phyloP scores from a whole-genome alignment of 2,797 vertebrate genomes.

The Champsocephalus gunnari region DNA sequence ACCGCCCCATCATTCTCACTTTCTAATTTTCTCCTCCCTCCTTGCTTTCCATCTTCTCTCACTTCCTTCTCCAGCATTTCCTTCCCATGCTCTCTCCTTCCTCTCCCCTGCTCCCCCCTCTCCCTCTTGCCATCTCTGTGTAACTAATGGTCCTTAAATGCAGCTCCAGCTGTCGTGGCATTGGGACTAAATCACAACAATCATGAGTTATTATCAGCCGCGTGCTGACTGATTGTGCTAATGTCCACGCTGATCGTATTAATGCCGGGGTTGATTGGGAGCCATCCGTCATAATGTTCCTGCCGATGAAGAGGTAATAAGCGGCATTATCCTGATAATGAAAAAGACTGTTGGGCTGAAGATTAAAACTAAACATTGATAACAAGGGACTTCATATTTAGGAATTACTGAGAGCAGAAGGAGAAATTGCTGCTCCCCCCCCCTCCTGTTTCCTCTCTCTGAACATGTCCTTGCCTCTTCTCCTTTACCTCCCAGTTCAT shows the following conservation, averaged over 20 bases:
- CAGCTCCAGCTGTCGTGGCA: constrained; percentile 71
- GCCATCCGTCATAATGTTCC: constrained; percentile 77
- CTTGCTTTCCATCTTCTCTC: not conserved
- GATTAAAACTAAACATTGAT: constrained; percentile 76
- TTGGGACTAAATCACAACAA: constrained; percentile 78
- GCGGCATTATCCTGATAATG: constrained; percentile 70
- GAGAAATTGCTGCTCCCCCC: constrained; percentile 23
- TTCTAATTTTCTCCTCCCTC: constrained; percentile 7
- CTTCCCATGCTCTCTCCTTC: constrained; percentile 10
- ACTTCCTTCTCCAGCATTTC: constrained; percentile 13
- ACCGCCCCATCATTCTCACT: constrained; percentile 1
- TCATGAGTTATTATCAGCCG: constrained; percentile 75
- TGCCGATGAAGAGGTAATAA: constrained; percentile 75
- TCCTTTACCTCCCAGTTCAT: constrained; percentile 59
- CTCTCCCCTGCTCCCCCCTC: not conserved
- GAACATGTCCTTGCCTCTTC: constrained; percentile 57
- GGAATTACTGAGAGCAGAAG: constrained; percentile 57
- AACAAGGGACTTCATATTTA: constrained; percentile 68
- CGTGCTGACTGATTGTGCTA: constrained; percentile 74
- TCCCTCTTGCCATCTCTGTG: constrained; percentile 34
- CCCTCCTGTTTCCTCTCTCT: constrained; percentile 25
- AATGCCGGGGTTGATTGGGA: constrained; percentile 74
- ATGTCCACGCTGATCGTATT: constrained; percentile 74
- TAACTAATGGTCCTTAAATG: constrained; percentile 79
- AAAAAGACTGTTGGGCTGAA: constrained; percentile 66